Conservation (phyloP, 1,140 invertebrate genomes). For the Portunus trituberculatus region DNA sequence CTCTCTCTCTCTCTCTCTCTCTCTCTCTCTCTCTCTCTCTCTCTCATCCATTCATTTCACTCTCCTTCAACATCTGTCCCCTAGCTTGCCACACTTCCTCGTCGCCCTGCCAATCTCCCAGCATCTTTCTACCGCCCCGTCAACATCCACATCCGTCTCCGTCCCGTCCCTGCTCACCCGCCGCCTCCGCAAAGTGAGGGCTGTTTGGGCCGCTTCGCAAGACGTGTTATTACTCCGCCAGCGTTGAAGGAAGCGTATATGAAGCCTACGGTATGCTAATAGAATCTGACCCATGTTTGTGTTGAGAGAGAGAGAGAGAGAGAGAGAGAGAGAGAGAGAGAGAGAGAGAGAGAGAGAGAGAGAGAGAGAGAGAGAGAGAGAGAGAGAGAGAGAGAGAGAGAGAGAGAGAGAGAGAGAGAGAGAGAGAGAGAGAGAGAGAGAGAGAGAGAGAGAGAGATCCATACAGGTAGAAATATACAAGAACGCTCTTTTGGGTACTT, state of each 20-base stretch:
- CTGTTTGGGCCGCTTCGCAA: too few relatives aligned
- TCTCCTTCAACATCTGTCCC: too few relatives aligned
- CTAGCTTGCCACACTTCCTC: too few relatives aligned
- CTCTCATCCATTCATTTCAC: too few relatives aligned
- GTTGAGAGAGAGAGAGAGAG: neutral
- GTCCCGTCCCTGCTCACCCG: too few relatives aligned
- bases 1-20: too few relatives aligned
- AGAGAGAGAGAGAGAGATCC: constrained; percentile 8
- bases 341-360: neutral
- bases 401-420: constrained; percentile 36
- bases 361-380: constrained; percentile 14
- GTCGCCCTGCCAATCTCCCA: neutral
- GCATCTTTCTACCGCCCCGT: neutral
- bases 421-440: neutral
- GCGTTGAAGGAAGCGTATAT: too few relatives aligned
- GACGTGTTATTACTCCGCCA: too few relatives aligned
- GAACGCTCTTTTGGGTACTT: too few relatives aligned
- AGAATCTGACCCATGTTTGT: neutral
- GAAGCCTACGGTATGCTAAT: too few relatives aligned
- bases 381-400: constrained; percentile 41
- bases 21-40: neutral
- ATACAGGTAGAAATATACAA: too few relatives aligned
- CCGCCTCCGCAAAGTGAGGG: too few relatives aligned
- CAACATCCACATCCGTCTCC: neutral
- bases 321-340: constrained; percentile 16